Evolutionary conservation across 2,888 invertebrate species (phyloP).

Genomic region (Cosmorhoe ocellata): DNA sequence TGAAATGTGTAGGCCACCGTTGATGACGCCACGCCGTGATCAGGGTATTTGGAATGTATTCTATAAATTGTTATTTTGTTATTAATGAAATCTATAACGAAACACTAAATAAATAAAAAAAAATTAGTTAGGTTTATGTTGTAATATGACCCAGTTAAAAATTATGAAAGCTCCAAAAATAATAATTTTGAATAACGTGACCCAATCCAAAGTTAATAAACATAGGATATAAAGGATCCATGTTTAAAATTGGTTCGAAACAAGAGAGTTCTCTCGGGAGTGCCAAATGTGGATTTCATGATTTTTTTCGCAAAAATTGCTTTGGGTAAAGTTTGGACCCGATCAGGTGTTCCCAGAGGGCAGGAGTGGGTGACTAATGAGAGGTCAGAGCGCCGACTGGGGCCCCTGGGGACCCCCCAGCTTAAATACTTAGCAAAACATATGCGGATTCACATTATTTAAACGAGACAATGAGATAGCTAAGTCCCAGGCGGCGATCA

Average conservation of each 20-base stretch:
- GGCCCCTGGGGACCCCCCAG: conserved; percentile 40
- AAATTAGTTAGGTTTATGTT: no score
- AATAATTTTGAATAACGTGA: conserved; percentile 8
- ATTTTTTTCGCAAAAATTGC: conserved; percentile 50
- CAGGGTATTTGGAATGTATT: no score
- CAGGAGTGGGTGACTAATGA: conserved; percentile 56
- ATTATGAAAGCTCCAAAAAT: conserved; percentile 1
- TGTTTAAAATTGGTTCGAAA: conserved; percentile 33
- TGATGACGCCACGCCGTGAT: no score
- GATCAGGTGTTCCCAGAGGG: conserved; percentile 52
- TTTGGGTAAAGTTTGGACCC: conserved; percentile 45
- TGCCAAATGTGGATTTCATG: conserved; percentile 44
- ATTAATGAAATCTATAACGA: no score
- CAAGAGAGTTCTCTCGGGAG: conserved; percentile 24
- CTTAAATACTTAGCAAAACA: conserved; percentile 45
- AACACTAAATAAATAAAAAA: no score
- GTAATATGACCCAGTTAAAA: conserved; percentile 5
- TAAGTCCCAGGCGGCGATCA: conserved; percentile 3
- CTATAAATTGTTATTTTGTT: no score
- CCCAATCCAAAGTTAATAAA: conserved; percentile 12
- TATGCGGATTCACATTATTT: conserved; percentile 19
- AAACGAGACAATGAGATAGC: conserved; percentile 19
- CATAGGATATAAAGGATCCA: conserved; percentile 12
- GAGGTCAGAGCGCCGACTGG: conserved; percentile 57
- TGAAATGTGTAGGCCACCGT: no score